These are phyloP conservation scores for Rynchops niger DNA, from an alignment of 2,113 vertebrate species.

Conservation along the genomic window DNA sequence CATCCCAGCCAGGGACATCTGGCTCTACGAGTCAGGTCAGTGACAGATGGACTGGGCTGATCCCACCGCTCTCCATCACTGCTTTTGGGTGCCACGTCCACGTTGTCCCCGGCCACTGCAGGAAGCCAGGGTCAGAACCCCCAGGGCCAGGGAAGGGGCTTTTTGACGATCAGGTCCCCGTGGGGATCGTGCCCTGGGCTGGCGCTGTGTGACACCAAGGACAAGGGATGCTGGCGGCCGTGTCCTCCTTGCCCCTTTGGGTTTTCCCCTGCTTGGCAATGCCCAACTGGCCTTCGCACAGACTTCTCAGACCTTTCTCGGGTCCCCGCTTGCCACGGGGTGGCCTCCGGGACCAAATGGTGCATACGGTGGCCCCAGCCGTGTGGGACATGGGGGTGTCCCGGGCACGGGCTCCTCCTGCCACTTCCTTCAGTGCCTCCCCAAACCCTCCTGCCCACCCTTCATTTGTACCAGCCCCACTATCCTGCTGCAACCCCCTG, in stretches of 20 bases:
- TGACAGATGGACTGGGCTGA: not conserved
- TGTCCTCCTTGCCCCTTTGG: not conserved
- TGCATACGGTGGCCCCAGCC: not conserved
- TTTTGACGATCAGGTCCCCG: not conserved
- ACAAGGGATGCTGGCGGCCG: rapidly evolving
- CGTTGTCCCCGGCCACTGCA: not conserved
- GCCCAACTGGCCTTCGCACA: not conserved
- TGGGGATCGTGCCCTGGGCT: not conserved
- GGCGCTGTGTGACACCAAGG: not conserved
- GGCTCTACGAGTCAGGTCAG: not conserved
- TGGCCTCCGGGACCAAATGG: not conserved
- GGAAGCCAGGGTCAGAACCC: not conserved
- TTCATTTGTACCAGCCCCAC: not conserved
- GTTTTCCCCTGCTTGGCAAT: not conserved
- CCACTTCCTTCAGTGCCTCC: not conserved
- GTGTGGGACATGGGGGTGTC: not conserved
- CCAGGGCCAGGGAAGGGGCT: not conserved
- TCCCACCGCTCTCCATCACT: rapidly evolving
- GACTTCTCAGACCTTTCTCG: not conserved
- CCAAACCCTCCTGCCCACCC: not conserved
- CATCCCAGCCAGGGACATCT: not conserved
- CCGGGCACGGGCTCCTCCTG: rapidly evolving
- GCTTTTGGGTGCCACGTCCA: not conserved
- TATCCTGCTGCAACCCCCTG: not conserved
- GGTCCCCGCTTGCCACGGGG: not conserved